Evolutionary conservation across 2,797 vertebrate genomes (phyloP).

Genomic region (Coilia nasus): DNA sequence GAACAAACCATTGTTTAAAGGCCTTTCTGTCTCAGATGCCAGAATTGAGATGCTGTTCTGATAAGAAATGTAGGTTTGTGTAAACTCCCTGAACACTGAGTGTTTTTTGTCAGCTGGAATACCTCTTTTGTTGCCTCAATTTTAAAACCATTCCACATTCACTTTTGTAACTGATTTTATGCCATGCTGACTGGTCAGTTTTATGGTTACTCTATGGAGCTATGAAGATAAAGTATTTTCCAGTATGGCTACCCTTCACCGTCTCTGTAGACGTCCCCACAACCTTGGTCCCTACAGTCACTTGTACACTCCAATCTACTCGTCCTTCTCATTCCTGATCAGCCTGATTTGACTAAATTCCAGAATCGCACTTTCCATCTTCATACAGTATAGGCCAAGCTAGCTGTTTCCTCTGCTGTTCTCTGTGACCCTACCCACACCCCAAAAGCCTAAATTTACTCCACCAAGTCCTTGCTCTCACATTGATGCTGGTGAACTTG

Average conservation of each 20-base stretch:
- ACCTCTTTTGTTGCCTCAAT: background rate
- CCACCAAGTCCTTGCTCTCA: background rate
- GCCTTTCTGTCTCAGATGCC: background rate
- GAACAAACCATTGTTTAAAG: background rate
- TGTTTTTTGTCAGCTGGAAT: background rate
- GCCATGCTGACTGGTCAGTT: background rate
- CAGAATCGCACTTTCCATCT: background rate
- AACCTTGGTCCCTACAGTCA: background rate
- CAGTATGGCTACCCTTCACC: background rate
- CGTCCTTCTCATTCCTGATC: background rate
- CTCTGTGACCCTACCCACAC: slow-evolving; percentile 50
- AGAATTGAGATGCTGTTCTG: background rate
- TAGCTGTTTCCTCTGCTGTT: slow-evolving; percentile 57
- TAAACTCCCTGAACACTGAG: background rate
- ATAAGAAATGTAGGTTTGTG: background rate
- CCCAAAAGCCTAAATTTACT: slow-evolving; percentile 12
- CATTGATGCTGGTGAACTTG: slow-evolving; percentile 48
- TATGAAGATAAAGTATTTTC: background rate
- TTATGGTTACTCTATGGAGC: background rate
- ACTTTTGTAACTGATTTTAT: background rate
- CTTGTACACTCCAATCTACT: background rate
- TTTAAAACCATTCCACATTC: background rate
- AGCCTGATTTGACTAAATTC: background rate
- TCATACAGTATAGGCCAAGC: slow-evolving; percentile 37
- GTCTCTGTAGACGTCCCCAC: background rate